Base-by-base conservation (phyloP, 2,888 invertebrate species). In the Eueremaeus valkanovi region DNA sequence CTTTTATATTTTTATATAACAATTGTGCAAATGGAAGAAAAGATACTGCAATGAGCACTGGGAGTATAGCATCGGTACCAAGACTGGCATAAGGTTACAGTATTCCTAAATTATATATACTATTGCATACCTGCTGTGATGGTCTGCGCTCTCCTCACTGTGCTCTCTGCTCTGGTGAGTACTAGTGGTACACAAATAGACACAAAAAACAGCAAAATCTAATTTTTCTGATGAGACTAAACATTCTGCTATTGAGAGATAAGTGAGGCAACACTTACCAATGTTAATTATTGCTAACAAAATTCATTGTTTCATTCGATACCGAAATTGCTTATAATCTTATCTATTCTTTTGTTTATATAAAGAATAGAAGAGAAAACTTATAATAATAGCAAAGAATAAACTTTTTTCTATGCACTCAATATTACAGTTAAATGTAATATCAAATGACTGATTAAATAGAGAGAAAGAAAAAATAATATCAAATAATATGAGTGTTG, bases 61-160 rank as follows among this genome's bases (percentile, higher is more conserved):
- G 29, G 9, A 29, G 61, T 61, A 61, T 2, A 58, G 58, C 58
- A 58, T 2, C 13, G 29, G 58, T 49, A 8, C 21, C 24, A 27
- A 21, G 9, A 29, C 3, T 40, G 68, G 31, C 42, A 68, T 68
- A 40, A 68, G 68, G 40, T 68, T 68, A 68, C 68, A n/a, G n/a
- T n/a, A n/a, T n/a, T n/a, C 24, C 24, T 68, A 68, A 68, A 68
- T 68, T 61, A 61, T 33, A 61, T 29, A 31, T n/a, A 66, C 63
- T 66, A 66, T 66, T 24, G 70, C 70, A 70, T 70, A 70, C 70
- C 70, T 70, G 70, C 70, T 70, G 70, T 45, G 70, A 45, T 70
- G 70, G 40, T 40, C 24, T 68, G 68, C 21, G 21, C 40, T 21
- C 68, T 68, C n/a, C 36, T 21, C 70, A 27, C 70, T 70, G 11